Evolutionary conservation across 1,140 invertebrate species (phyloP).

Genomic region (Vanessa tameamea): DNA sequence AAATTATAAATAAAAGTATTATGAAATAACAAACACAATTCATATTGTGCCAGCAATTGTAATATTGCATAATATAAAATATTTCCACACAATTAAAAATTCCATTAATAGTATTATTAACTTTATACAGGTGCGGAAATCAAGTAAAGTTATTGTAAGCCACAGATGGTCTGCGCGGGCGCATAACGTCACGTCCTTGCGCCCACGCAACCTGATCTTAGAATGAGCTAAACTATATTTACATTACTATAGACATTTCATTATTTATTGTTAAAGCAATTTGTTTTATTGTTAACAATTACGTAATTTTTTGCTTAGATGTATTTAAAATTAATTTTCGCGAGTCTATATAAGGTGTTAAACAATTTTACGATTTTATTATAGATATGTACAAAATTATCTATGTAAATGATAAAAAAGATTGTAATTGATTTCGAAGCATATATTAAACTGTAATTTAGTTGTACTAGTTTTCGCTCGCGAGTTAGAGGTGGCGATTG

Average conservation of each 20-base stretch:
- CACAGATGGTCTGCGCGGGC: neutral
- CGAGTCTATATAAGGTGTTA: no score
- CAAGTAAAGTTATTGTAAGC: constrained; percentile 7
- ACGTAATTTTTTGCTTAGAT: neutral
- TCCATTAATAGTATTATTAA: neutral
- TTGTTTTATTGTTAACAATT: neutral
- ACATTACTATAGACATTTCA: neutral
- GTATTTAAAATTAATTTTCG: no score
- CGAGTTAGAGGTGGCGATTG: no score
- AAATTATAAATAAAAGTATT: neutral
- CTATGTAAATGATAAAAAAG: no score
- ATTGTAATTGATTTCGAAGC: no score
- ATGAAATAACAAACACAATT: neutral
- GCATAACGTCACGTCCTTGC: constrained; percentile 32
- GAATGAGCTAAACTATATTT: constrained; percentile 27
- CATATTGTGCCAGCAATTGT: no score
- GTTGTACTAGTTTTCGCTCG: no score
- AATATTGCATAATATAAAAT: no score
- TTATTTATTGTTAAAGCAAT: neutral
- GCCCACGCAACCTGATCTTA: constrained; percentile 39
- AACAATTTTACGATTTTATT: no score
- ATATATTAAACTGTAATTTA: no score
- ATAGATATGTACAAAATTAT: no score
- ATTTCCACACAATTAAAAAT: constrained; percentile 1
- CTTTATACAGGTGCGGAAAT: neutral